phyloP scores from a whole-genome alignment of 2,797 vertebrate species.

The Enteromius fasciolatus region DNA sequence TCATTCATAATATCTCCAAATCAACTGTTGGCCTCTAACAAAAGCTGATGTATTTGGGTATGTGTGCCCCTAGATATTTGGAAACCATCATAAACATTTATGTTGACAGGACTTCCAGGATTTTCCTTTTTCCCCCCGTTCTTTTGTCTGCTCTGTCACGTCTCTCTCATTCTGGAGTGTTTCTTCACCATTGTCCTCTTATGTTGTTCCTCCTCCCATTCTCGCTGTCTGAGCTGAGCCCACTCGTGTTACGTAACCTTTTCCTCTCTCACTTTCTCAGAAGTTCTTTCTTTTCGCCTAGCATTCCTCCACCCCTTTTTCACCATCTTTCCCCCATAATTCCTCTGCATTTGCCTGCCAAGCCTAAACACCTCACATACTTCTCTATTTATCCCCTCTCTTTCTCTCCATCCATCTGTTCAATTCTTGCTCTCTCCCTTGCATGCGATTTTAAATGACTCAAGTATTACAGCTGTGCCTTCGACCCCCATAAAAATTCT shows the following conservation, averaged over 20 bases:
- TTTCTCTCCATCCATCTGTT: slow-evolving; percentile 9
- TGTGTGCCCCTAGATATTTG: background rate
- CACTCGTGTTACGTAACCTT: slow-evolving; percentile 75
- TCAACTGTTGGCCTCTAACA: background rate
- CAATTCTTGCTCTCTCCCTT: background rate
- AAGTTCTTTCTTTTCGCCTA: slow-evolving; percentile 8
- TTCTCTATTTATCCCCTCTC: background rate
- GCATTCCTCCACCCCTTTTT: slow-evolving; percentile 5
- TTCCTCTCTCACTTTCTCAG: slow-evolving; percentile 17
- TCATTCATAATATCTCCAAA: background rate
- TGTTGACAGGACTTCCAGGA: slow-evolving; percentile 5
- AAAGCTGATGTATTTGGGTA: background rate
- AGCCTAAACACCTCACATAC: slow-evolving; percentile 17
- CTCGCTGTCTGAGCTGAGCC: slow-evolving; percentile 68
- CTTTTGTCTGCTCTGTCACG: background rate
- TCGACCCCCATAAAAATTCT: slow-evolving; percentile 64
- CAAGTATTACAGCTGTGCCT: slow-evolving; percentile 70
- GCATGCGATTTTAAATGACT: slow-evolving; percentile 73
- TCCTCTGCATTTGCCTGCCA: slow-evolving; percentile 23
- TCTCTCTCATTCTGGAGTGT: background rate
- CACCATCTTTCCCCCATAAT: slow-evolving; percentile 16
- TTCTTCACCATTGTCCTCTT: background rate
- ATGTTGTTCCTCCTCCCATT: slow-evolving; percentile 37
- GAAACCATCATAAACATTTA: background rate
- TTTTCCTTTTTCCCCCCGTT: background rate